Percentiles rank a stretch among this genome's conserved stretches.
phyloP scores from a whole-genome alignment of 2,797 vertebrate species.

The Sciurus vulgaris region DNA sequence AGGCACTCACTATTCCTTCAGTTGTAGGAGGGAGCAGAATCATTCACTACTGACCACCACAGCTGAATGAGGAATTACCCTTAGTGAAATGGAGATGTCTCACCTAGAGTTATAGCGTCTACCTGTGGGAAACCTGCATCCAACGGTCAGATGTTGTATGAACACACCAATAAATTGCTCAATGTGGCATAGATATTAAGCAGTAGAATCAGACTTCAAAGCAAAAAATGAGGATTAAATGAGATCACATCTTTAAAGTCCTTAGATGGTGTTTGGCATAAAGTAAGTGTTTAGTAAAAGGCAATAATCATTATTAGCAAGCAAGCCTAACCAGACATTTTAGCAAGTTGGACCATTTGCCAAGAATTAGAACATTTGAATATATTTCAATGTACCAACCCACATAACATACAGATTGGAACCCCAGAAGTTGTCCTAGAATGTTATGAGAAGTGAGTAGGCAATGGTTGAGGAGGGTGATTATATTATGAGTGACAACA shows the following conservation, averaged over 20 bases:
- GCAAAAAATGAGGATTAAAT: not conserved
- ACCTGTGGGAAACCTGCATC: not conserved
- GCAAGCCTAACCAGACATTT: not conserved
- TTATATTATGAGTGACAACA: slow-evolving; percentile 25
- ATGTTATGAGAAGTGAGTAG: slow-evolving; percentile 14
- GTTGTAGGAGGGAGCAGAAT: too few species aligned
- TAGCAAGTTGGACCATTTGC: not conserved
- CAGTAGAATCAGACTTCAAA: not conserved
- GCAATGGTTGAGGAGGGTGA: not conserved
- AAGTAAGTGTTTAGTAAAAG: not conserved
- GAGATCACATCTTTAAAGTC: not conserved
- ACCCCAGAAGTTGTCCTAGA: slow-evolving; percentile 22
- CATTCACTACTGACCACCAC: not conserved
- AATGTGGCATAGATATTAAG: not conserved
- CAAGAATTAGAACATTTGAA: not conserved
- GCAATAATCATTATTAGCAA: not conserved
- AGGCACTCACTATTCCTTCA: not conserved
- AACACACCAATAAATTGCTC: not conserved
- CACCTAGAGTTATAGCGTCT: not conserved
- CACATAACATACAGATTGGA: not conserved
- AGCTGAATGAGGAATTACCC: not conserved
- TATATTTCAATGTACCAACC: not conserved
- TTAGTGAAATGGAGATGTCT: not conserved
- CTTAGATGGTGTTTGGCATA: not conserved
- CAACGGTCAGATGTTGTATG: not conserved